Evolutionary conservation across 2,888 invertebrate species (phyloP).

Genomic region (Belgica antarctica): DNA sequence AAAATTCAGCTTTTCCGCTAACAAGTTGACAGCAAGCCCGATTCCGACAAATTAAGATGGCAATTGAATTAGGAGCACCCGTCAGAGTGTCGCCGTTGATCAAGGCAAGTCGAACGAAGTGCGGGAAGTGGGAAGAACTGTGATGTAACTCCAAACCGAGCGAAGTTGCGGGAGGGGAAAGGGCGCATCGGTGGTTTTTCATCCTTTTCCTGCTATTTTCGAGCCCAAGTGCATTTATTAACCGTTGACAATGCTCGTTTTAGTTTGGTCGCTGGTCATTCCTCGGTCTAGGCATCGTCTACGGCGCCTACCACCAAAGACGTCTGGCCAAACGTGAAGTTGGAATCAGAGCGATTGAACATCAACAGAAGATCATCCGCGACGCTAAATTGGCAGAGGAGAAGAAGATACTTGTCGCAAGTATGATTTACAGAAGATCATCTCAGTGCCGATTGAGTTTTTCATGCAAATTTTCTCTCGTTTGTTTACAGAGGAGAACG

Average conservation of each 20-base stretch:
- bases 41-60: conserved; percentile 44
- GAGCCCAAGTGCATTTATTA: too few species aligned
- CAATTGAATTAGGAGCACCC: conserved; percentile 60
- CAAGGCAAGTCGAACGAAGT: conserved; percentile 60
- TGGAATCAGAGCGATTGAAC: conserved; percentile 65
- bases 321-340: conserved; percentile 67
- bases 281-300: conserved; percentile 68
- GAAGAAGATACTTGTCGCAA: conserved; percentile 63
- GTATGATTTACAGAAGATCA: conserved; percentile 50
- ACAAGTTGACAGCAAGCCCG: conserved; percentile 3
- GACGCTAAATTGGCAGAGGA: conserved; percentile 72
- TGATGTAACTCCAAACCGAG: conserved; percentile 44
- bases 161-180: conserved; percentile 22
- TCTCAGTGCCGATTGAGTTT: neutral
- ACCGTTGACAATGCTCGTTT: conserved; percentile 46
- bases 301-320: conserved; percentile 71
- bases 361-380: conserved; percentile 64
- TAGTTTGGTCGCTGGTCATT: conserved; percentile 82
- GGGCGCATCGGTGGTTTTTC: neutral
- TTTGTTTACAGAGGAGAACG: conserved; percentile 48
- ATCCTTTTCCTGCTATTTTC: too few species aligned
- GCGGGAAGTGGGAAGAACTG: conserved; percentile 44
- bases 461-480: neutral
- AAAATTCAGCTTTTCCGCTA: conserved; percentile 18
- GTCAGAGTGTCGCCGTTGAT: conserved; percentile 79